Evolutionary conservation across 92 coral and sea anemone species (phyloP).

Genomic region (Porites cylindrica): DNA sequence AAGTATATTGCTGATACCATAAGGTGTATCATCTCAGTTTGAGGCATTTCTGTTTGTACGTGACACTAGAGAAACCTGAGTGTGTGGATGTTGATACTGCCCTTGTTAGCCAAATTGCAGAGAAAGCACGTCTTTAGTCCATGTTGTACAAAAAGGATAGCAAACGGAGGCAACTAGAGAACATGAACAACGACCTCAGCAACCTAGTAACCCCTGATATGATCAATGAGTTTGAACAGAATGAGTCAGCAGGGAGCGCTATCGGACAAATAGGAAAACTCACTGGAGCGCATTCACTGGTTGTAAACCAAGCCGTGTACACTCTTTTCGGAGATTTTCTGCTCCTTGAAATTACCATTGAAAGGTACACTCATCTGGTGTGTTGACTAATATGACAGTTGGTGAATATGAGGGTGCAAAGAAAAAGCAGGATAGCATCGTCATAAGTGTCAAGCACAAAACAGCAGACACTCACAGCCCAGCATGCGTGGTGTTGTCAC

Average conservation of each 20-base stretch:
- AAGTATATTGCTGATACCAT: constrained; percentile 61
- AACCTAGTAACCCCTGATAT: constrained; percentile 45
- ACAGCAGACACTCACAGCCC: constrained; percentile 66
- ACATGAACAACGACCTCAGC: constrained; percentile 51
- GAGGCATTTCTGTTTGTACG: constrained; percentile 57
- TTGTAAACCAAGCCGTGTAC: constrained; percentile 51
- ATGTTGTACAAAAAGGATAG: constrained; percentile 53
- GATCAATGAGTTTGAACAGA: constrained; percentile 47
- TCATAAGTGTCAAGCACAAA: constrained; percentile 55
- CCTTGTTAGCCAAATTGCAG: constrained; percentile 27
- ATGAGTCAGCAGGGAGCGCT: constrained; percentile 59
- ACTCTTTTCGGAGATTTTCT: constrained; percentile 64
- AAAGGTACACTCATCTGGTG: constrained; percentile 74
- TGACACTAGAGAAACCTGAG: constrained; percentile 57
- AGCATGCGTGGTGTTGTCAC: constrained; percentile 36
- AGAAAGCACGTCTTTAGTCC: constrained; percentile 55
- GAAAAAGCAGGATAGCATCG: constrained; percentile 15
- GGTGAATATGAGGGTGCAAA: constrained; percentile 42
- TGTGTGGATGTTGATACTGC: constrained; percentile 36
- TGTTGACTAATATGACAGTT: constrained; percentile 61
- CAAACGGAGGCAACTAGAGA: constrained; percentile 50
- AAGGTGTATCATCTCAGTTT: constrained; percentile 67
- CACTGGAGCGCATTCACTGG: constrained; percentile 33
- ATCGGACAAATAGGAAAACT: constrained; percentile 42
- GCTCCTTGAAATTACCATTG: constrained; percentile 58